Conservation (phyloP, 2,888 invertebrate species). For the Apomyelois bistriatella region DNA sequence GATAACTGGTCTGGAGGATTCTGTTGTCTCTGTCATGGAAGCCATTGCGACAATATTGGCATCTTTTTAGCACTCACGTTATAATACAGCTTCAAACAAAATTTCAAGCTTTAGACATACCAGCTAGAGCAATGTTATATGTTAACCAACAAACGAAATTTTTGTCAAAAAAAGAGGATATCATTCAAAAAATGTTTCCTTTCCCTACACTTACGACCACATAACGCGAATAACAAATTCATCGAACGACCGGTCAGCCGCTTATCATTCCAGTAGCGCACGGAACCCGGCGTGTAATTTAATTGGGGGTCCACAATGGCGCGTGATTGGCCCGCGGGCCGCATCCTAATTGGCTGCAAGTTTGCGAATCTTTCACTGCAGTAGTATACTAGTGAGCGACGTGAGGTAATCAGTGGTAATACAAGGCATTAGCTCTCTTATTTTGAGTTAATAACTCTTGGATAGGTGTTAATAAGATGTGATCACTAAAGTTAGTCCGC, state of each 20-base stretch:
- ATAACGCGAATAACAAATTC: constrained; percentile 14
- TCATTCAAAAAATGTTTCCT: too few relatives aligned
- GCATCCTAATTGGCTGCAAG: constrained; percentile 44
- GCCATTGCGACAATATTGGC: too few relatives aligned
- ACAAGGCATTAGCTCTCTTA: constrained; percentile 2
- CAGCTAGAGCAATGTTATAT: too few relatives aligned
- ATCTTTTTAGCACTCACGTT: too few relatives aligned
- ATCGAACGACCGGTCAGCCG: constrained; percentile 13
- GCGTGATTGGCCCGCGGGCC: constrained; percentile 56
- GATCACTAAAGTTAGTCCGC: neutral
- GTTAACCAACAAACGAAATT: too few relatives aligned
- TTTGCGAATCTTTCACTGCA: constrained; percentile 16
- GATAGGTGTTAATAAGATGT: neutral
- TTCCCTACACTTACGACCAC: constrained; percentile 5
- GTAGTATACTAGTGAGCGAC: neutral
- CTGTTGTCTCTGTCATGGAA: too few relatives aligned
- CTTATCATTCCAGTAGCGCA: constrained; percentile 37
- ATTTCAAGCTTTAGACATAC: too few relatives aligned
- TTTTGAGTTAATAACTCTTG: neutral
- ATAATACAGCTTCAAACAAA: too few relatives aligned
- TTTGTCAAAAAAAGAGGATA: too few relatives aligned
- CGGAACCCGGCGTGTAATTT: constrained; percentile 37
- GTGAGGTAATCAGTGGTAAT: constrained; percentile 3
- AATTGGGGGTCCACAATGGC: constrained; percentile 53
- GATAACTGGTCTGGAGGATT: too few relatives aligned